Percentiles rank a stretch among this genome's conserved stretches.
Evolutionary conservation across 2,797 vertebrate genomes (phyloP).

Genomic region (Mormyrops attenuatus): DNA sequence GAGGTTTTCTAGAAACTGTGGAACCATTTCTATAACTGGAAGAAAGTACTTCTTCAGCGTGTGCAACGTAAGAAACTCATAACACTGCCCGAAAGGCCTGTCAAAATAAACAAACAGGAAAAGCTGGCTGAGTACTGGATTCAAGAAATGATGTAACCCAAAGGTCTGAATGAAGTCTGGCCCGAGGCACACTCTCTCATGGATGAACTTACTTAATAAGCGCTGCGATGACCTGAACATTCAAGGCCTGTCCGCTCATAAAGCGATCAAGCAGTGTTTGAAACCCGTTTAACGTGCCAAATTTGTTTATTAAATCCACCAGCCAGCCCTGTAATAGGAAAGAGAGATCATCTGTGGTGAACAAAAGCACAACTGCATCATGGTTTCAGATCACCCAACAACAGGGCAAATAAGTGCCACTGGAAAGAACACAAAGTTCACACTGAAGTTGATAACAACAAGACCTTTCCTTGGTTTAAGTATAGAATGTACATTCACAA

Average conservation of each 20-base stretch:
- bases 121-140: not conserved
- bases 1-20: conserved; percentile 99
- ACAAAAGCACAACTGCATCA: not conserved
- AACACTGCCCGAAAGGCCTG: conserved; percentile 99
- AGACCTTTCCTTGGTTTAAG: not conserved
- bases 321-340: conserved; percentile 81
- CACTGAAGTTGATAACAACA: not conserved
- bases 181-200: not conserved
- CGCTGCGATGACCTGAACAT: conserved; percentile 99
- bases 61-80: conserved; percentile 98
- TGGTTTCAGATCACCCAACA: not conserved
- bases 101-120: conserved; percentile 31
- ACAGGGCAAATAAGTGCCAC: not conserved
- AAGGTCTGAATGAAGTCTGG: not conserved
- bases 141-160: not conserved
- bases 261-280: conserved; percentile 98
- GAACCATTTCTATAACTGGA: conserved; percentile 99
- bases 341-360: conserved; percentile 13
- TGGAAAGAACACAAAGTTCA: not conserved
- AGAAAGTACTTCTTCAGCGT: conserved; percentile 99
- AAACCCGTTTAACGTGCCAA: conserved; percentile 98
- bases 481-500: not conserved
- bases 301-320: conserved; percentile 99
- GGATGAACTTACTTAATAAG: conserved; percentile 90
- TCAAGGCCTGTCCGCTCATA: conserved; percentile 95